Percentiles rank a stretch among this genome's conserved stretches.
phyloP scores from a whole-genome alignment of 2,888 invertebrate genomes.

The Caenorhabditis auriculariae region DNA sequence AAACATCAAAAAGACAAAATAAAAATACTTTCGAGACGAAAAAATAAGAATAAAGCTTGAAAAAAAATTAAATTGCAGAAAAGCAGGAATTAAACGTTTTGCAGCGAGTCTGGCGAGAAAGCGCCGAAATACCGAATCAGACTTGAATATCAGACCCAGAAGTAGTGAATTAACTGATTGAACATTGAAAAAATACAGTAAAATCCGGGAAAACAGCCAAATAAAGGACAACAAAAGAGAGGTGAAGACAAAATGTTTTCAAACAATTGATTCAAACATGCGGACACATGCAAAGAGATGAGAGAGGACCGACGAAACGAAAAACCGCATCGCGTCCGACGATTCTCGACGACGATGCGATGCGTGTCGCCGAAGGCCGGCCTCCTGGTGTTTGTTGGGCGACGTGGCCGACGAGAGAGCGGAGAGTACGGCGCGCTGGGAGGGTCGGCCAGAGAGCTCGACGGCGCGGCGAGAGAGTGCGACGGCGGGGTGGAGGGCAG shows the following conservation, averaged over 20 bases:
- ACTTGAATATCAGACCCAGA: too few species aligned
- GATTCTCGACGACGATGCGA: conserved; percentile 1
- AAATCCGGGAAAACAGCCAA: conserved; percentile 3
- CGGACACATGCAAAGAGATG: background rate
- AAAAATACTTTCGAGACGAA: too few species aligned
- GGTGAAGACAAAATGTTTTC: too few species aligned
- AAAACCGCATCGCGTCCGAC: conserved; percentile 16
- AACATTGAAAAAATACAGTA: conserved; percentile 5
- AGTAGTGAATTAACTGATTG: too few species aligned
- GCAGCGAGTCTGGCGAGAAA: too few species aligned
- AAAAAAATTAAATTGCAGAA: too few species aligned
- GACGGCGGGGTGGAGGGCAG: background rate
- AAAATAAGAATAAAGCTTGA: too few species aligned
- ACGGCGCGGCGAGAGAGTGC: conserved; percentile 6
- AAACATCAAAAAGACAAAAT: too few species aligned
- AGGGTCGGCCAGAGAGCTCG: background rate
- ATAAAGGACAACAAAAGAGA: background rate
- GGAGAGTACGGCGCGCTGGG: conserved; percentile 2
- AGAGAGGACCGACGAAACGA: conserved; percentile 7
- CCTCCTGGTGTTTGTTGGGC: conserved; percentile 16
- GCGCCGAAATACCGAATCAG: too few species aligned
- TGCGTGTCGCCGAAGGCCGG: conserved; percentile 15
- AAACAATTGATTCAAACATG: background rate
- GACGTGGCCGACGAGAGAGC: conserved; percentile 21
- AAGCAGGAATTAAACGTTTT: too few species aligned